phyloP scores from a whole-genome alignment of 2,888 invertebrate species.

The Aphodius granarius region DNA sequence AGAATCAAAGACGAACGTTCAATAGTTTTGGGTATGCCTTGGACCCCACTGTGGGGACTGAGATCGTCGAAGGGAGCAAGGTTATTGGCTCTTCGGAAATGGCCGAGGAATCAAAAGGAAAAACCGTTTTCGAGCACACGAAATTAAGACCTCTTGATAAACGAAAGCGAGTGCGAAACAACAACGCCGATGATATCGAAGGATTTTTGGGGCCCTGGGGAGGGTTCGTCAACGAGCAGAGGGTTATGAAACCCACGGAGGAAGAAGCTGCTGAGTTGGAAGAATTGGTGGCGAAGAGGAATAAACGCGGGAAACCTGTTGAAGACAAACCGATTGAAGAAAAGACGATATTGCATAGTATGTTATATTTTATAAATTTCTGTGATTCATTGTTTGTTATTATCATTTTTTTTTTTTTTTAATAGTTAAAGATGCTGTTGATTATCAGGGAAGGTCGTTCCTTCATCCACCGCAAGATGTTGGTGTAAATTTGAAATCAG shows the following conservation, averaged over 20 bases:
- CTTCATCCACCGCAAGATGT: conserved; percentile 91
- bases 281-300: conserved; percentile 89
- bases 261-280: conserved; percentile 94
- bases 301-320: conserved; percentile 81
- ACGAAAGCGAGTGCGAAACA: conserved; percentile 85
- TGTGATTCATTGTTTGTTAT: too few relatives aligned
- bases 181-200: conserved; percentile 87
- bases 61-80: conserved; percentile 50
- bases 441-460: conserved; percentile 97
- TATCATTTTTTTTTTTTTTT: conserved; percentile 39
- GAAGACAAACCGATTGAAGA: conserved; percentile 95
- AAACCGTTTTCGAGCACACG: conserved; percentile 89
- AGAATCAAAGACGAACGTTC: conserved; percentile 93
- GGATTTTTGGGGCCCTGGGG: conserved; percentile 99
- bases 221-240: conserved; percentile 86
- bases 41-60: conserved; percentile 83
- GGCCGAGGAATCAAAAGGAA: conserved; percentile 74
- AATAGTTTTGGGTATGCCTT: conserved; percentile 93
- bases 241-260: conserved; percentile 86
- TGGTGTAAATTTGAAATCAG: conserved; percentile 84
- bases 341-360: conserved; percentile 91
- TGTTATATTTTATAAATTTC: conserved; percentile 46
- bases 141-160: conserved; percentile 72
- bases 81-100: conserved; percentile 66
- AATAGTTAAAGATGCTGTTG: conserved; percentile 89